Percentiles rank a stretch among this genome's conserved stretches.
These are phyloP conservation scores for Ramphastos sulfuratus DNA, from an alignment of 2,113 vertebrate species.

Conservation along the genomic window DNA sequence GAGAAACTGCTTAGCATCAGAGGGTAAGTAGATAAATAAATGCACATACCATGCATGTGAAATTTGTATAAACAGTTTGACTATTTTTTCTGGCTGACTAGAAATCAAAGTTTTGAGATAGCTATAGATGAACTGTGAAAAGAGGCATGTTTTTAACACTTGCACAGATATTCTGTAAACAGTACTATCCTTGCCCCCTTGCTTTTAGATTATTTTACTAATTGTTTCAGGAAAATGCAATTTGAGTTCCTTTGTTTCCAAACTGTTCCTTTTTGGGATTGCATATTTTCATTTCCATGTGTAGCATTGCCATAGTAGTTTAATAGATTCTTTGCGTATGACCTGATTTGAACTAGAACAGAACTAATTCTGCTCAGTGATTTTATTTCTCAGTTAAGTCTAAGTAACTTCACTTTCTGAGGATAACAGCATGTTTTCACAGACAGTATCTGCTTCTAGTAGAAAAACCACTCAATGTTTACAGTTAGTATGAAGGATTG, in stretches of 20 bases:
- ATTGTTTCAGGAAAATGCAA: background rate
- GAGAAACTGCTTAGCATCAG: background rate
- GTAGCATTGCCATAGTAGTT: background rate
- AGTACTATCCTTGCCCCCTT: background rate
- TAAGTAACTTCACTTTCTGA: no score
- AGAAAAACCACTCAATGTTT: no score
- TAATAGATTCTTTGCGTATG: background rate
- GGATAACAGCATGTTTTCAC: no score
- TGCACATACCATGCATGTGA: accelerated
- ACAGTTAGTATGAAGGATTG: no score
- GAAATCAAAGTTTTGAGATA: background rate
- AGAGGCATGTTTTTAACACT: background rate
- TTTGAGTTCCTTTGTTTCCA: background rate
- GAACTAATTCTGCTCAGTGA: no score
- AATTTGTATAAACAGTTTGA: background rate
- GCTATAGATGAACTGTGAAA: background rate
- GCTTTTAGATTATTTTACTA: background rate
- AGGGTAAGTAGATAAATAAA: background rate
- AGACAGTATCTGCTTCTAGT: no score
- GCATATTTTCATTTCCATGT: background rate
- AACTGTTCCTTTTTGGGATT: background rate
- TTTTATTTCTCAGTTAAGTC: no score
- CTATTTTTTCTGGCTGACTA: background rate
- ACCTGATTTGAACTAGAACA: no score
- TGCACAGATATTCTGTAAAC: background rate